Conservation (phyloP, 2,888 invertebrate species). For the Acleris sparsana region DNA sequence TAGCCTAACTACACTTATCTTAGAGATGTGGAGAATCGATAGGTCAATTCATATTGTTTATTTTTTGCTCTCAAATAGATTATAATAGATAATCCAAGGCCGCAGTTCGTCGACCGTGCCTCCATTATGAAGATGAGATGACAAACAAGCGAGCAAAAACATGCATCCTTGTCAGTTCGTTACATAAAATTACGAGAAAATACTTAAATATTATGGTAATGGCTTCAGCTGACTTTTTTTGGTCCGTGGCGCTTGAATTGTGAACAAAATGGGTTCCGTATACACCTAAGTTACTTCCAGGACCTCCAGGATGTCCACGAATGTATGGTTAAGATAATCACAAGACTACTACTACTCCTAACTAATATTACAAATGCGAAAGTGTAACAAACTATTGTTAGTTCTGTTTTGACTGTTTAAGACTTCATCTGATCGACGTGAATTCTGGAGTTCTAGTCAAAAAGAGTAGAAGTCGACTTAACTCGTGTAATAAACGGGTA, state of each 20-base stretch:
- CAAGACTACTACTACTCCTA: too few relatives aligned
- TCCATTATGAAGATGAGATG: slow-evolving; percentile 9
- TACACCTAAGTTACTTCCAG: too few relatives aligned
- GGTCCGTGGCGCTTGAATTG: slow-evolving; percentile 3
- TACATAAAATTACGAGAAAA: slow-evolving; percentile 11
- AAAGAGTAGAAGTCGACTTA: too few relatives aligned
- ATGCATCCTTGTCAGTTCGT: slow-evolving; percentile 1
- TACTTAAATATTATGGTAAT: slow-evolving; percentile 25
- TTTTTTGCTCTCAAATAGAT: slow-evolving; percentile 15
- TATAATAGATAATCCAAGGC: background rate
- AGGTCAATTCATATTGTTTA: slow-evolving; percentile 23
- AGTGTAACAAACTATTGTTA: too few relatives aligned
- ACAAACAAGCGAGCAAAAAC: slow-evolving; percentile 11
- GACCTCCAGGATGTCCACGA: too few relatives aligned
- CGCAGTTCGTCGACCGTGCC: slow-evolving; percentile 8
- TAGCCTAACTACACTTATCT: background rate
- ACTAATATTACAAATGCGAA: too few relatives aligned
- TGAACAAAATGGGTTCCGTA: background rate
- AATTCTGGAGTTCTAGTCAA: too few relatives aligned
- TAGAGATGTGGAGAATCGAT: slow-evolving; percentile 22
- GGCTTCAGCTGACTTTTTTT: background rate
- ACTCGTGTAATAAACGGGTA: too few relatives aligned
- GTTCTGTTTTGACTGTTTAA: too few relatives aligned
- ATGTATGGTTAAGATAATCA: too few relatives aligned
- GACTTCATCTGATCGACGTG: too few relatives aligned